phyloP scores from a whole-genome alignment of 2,888 invertebrate species.

The Chrysolina haemoptera region DNA sequence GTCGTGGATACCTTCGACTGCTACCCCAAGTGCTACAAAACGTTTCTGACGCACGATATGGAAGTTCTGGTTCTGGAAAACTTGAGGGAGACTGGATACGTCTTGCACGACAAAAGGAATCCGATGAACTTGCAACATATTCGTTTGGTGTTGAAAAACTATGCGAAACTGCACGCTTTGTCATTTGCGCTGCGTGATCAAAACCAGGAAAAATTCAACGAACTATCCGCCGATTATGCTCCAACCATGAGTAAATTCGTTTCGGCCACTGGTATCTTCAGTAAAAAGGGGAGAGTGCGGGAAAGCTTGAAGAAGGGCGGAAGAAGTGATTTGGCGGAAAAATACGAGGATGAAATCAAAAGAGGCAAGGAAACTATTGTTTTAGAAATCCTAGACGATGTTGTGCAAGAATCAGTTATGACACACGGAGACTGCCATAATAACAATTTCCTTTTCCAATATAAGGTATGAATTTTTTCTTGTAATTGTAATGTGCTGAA shows the following conservation, averaged over 20 bases:
- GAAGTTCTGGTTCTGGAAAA: slow-evolving; percentile 42
- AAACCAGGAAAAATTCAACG: slow-evolving; percentile 33
- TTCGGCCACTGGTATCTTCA: not conserved
- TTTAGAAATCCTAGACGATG: slow-evolving; percentile 18
- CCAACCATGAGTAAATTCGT: not conserved
- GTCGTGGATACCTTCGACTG: slow-evolving; percentile 23
- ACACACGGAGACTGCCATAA: slow-evolving; percentile 52
- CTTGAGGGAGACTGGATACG: slow-evolving; percentile 36
- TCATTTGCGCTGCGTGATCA: slow-evolving; percentile 46
- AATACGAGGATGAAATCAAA: slow-evolving; percentile 15
- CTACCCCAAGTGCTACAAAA: slow-evolving; percentile 40
- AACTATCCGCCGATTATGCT: not conserved
- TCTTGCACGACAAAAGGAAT: slow-evolving; percentile 30
- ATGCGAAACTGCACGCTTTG: slow-evolving; percentile 46
- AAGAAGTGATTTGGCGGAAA: not conserved
- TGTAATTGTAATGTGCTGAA: too few relatives aligned
- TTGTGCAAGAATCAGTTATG: slow-evolving; percentile 40
- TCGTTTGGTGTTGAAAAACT: slow-evolving; percentile 32
- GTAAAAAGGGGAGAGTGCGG: not conserved
- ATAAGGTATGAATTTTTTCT: slow-evolving; percentile 41
- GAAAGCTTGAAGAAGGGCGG: not conserved
- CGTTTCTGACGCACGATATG: slow-evolving; percentile 24
- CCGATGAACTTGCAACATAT: slow-evolving; percentile 41
- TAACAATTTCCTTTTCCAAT: slow-evolving; percentile 52
- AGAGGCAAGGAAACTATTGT: slow-evolving; percentile 31